phyloP scores from a whole-genome alignment of 2,113 vertebrate species.

The Dicerorhinus sumatrensis region DNA sequence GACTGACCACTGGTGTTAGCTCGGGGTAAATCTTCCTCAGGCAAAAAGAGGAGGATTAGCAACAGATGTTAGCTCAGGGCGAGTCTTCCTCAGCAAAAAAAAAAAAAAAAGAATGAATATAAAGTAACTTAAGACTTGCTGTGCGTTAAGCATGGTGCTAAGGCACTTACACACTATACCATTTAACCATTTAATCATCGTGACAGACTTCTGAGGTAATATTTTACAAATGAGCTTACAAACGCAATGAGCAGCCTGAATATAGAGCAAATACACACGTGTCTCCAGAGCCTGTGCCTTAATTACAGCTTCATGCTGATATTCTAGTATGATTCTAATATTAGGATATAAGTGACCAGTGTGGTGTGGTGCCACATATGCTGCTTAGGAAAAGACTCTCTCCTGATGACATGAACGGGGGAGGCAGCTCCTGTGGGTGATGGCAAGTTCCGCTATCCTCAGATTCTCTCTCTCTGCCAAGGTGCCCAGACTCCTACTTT shows the following conservation, averaged over 20 bases:
- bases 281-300: background rate
- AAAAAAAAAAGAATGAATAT: too few relatives aligned
- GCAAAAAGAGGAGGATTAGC: too few relatives aligned
- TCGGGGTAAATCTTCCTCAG: too few relatives aligned
- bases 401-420: background rate
- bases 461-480: background rate
- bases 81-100: too few relatives aligned
- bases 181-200: background rate
- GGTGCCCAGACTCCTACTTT: background rate
- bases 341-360: background rate
- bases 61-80: too few relatives aligned
- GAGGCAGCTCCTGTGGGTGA: background rate
- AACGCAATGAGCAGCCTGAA: background rate
- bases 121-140: background rate
- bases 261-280: background rate
- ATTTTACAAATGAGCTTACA: background rate
- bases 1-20: too few relatives aligned
- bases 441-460: background rate
- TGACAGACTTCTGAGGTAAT: background rate
- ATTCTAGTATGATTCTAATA: background rate
- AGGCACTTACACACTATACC: background rate
- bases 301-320: background rate
- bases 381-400: background rate
- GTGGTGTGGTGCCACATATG: rapidly evolving
- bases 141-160: background rate